Evolutionary conservation across 2,113 vertebrate genomes (phyloP), one percentile per base, ranked within the genome.

Genomic region (Lota lota): DNA sequence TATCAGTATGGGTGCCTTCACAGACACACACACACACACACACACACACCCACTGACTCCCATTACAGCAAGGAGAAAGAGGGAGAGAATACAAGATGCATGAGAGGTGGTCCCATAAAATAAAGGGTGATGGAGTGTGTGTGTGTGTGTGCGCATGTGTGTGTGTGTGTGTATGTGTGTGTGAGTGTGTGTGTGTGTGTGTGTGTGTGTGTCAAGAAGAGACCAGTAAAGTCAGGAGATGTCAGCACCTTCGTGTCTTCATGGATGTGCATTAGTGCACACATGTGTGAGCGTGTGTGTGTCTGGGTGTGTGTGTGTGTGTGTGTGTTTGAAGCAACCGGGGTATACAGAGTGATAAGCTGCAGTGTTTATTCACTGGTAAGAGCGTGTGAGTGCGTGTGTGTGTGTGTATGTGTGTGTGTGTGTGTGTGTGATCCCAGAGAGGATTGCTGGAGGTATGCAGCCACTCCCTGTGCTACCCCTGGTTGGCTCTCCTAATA

Each of bases 401-500:
- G 40, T 47, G 40, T 47, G 40, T 47, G 40, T 47, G n/a, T 22
- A 20, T 53, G 7, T 24, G 24, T 62, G 22, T 62, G 75, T 19
- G 69, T 36, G 54, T 72, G 18, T 21, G 20, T 63, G 63, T 78
- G 76, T 70, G 67, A n/a, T n/a, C n/a, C n/a, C n/a, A n/a, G n/a
- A n/a, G n/a, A n/a, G n/a, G n/a, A n/a, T n/a, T 73, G 81, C 87
- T 79, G 79, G 79, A 88, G 83, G 85, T 88, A 92, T 91, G 85
- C 54, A 36, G 73, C 85, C 85, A 78, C 90, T 91, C 89, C 90
- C 88, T 84, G 82, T 47, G 79, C 84, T 88, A 80, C 85, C 88
- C 84, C 77, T 79, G 83, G 84, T 76, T 79, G 83, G 85, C 76
- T 87, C 83, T 83, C 85, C 83, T 92, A 91, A 91, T 92, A 85